Conservation (phyloP, 2,113 vertebrate species). For the Myiagra hebetior region DNA sequence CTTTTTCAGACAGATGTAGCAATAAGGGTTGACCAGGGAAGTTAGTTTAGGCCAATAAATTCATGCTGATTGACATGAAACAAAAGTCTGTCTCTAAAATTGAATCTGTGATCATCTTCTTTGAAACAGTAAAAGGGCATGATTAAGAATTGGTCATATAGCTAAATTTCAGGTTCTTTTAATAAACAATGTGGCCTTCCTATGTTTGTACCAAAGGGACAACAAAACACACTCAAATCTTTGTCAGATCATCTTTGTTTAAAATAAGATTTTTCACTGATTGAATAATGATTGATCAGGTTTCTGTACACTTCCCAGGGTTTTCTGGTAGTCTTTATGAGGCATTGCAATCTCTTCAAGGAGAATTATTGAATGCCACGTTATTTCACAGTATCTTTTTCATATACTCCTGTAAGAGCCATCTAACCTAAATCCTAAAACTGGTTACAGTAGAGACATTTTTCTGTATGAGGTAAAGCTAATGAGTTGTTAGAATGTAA, state of each 20-base stretch:
- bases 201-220: background rate
- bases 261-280: background rate
- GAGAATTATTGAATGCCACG: background rate
- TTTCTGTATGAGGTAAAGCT: background rate
- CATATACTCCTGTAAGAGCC: background rate
- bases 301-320: background rate
- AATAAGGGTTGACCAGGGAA: background rate
- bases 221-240: background rate
- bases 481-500: background rate
- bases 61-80: background rate
- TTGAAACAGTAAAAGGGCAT: background rate
- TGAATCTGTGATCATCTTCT: background rate
- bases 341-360: background rate
- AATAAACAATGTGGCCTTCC: background rate
- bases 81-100: background rate
- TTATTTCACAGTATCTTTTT: background rate
- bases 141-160: background rate
- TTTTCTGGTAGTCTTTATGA: background rate
- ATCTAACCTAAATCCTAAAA: background rate
- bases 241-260: background rate
- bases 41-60: background rate
- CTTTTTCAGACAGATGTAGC: background rate
- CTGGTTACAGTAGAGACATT: background rate
- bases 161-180: background rate
- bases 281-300: background rate